Conservation (phyloP, 2,797 vertebrate genomes). For the Leucoraja ocellata region DNA sequence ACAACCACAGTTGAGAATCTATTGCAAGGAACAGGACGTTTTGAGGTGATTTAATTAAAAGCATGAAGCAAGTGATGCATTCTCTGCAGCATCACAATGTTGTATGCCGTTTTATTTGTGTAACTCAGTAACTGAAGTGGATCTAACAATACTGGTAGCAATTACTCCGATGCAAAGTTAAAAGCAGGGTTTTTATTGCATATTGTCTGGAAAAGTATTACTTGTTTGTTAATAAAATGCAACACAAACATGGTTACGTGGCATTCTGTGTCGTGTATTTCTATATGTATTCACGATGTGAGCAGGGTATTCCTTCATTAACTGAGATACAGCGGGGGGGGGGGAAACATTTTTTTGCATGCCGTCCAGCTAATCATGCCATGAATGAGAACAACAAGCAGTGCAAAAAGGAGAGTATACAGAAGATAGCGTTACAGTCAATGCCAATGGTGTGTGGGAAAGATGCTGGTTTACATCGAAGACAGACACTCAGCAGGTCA, state of each 20-base stretch:
- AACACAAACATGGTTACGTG: neutral
- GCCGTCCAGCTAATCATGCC: no score
- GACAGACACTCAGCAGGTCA: no score
- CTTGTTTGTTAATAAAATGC: constrained; percentile 20
- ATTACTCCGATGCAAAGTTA: neutral
- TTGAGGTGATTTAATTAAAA: neutral
- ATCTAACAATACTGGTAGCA: neutral
- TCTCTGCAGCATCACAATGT: neutral
- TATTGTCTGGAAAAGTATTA: neutral
- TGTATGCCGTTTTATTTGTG: neutral
- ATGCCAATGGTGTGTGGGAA: no score
- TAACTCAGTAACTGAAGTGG: neutral
- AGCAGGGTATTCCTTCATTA: no score
- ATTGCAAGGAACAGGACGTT: neutral
- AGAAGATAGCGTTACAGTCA: no score
- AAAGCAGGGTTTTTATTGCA: neutral
- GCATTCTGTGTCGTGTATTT: neutral
- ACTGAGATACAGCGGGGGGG: no score
- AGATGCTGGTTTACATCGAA: no score
- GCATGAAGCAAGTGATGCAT: neutral
- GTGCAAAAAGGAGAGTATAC: no score
- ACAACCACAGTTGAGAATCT: neutral
- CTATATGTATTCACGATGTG: no score
- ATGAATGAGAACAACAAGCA: no score
- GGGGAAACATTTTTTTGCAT: no score